Percentiles rank a stretch among this genome's conserved stretches.
These are phyloP conservation scores for Hirundichthys speculiger DNA, from an alignment of 2,113 vertebrate species.

Conservation along the genomic window DNA sequence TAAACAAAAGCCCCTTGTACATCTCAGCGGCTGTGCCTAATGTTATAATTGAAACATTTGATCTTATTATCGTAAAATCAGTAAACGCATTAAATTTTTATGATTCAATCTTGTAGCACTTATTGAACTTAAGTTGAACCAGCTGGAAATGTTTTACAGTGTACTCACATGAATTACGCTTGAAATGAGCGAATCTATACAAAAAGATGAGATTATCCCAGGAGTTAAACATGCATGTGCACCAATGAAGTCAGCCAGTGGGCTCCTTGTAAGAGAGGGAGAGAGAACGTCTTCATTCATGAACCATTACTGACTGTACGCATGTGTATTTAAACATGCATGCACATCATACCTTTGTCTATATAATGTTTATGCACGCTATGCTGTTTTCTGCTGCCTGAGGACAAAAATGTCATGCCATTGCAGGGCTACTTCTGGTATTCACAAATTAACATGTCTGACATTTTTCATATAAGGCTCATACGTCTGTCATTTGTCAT, in stretches of 20 bases:
- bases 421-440: conserved; percentile 38
- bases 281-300: neutral
- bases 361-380: conserved; percentile 17
- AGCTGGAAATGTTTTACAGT: neutral
- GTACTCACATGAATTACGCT: neutral
- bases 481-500: conserved; percentile 73
- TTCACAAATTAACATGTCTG: conserved; percentile 60
- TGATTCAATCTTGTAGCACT: neutral
- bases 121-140: neutral
- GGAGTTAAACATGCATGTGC: conserved; percentile 6
- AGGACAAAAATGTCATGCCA: conserved; percentile 25
- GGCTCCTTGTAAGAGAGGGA: neutral
- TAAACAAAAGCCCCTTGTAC: neutral
- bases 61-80: neutral
- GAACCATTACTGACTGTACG: neutral
- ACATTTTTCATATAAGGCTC: conserved; percentile 59
- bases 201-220: conserved; percentile 5
- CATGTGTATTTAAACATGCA: conserved; percentile 4
- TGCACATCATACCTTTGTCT: neutral
- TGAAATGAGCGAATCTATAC: conserved; percentile 10
- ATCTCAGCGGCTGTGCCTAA: no score
- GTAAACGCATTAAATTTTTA: neutral
- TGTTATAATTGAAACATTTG: neutral
- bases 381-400: conserved; percentile 33
- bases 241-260: neutral